Percentiles rank a stretch among this genome's conserved stretches.
Evolutionary conservation across 2,113 vertebrate genomes (phyloP).

Genomic region (Corythaixoides concolor): DNA sequence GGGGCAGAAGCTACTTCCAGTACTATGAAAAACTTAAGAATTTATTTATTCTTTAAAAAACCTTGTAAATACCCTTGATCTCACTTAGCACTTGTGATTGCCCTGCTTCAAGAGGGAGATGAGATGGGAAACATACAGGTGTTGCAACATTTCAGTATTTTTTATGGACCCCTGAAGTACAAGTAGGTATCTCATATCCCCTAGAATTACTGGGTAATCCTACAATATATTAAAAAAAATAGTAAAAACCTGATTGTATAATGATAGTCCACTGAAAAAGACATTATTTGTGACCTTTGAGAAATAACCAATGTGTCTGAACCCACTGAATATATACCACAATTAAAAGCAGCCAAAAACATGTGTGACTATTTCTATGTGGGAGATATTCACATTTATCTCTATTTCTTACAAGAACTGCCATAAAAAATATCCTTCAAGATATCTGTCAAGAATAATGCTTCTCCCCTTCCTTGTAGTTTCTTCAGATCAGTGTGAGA

Average conservation of each 20-base stretch:
- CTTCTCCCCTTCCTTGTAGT: background rate
- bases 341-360: background rate
- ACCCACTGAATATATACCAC: background rate
- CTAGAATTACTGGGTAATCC: background rate
- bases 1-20: background rate
- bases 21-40: background rate
- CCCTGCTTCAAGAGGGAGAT: background rate
- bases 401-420: background rate
- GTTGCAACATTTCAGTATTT: background rate
- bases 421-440: background rate
- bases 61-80: background rate
- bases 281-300: background rate
- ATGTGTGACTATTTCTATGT: accelerated
- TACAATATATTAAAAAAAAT: background rate
- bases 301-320: background rate
- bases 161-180: background rate
- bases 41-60: background rate
- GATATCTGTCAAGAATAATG: background rate
- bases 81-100: background rate
- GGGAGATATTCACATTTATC: background rate
- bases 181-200: background rate
- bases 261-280: background rate
- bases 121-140: background rate
- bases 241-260: background rate
- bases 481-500: background rate